These are phyloP conservation scores for Cryptotermes secundus DNA, from an alignment of 1,140 invertebrate species.

Conservation along the genomic window DNA sequence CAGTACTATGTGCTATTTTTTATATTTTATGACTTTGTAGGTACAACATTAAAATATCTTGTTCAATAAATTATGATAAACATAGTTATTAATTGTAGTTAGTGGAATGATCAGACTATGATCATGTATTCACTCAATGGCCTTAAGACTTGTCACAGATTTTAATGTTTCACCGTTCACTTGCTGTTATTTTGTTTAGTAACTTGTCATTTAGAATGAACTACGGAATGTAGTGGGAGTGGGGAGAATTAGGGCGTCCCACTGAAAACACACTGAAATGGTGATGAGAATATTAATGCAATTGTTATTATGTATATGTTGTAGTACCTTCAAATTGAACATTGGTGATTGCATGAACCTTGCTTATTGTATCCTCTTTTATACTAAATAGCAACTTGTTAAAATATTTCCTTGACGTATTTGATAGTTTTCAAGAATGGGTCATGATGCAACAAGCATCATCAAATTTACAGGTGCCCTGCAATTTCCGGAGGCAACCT, in stretches of 20 bases:
- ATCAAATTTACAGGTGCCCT: background rate
- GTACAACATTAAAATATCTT: conserved; percentile 25
- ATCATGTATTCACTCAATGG: conserved; percentile 34
- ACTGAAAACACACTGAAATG: background rate
- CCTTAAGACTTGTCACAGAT: conserved; percentile 33
- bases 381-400: background rate
- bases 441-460: background rate
- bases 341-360: background rate
- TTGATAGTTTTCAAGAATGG: too few species aligned
- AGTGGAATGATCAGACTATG: conserved; percentile 26
- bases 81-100: conserved; percentile 30
- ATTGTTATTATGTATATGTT: background rate
- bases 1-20: conserved; percentile 35
- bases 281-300: background rate
- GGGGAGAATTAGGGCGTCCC: too few species aligned
- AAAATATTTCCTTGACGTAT: background rate
- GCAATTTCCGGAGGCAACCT: background rate
- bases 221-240: background rate
- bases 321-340: background rate
- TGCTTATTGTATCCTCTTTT: background rate
- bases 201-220: conserved; percentile 17
- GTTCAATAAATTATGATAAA: conserved; percentile 32
- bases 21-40: conserved; percentile 35
- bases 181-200: conserved; percentile 27
- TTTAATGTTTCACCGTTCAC: conserved; percentile 27